Percentiles rank a stretch among this genome's conserved stretches.
Conservation (phyloP, 2,888 invertebrate species). For the Cloeon dipterum region DNA sequence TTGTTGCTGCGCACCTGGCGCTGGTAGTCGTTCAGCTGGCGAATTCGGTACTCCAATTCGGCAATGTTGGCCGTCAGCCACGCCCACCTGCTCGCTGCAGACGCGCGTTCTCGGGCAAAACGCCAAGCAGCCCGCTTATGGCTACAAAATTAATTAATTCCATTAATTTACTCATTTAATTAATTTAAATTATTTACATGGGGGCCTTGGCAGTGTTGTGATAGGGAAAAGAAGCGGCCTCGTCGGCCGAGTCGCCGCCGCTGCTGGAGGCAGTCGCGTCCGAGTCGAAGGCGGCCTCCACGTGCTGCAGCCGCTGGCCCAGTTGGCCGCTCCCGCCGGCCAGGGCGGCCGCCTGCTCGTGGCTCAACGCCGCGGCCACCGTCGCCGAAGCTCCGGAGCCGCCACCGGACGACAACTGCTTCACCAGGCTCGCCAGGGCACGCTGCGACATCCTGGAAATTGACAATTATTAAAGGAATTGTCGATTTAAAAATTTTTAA, state of each 20-base stretch:
- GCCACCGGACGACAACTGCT: neutral
- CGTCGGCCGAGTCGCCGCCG: constrained; percentile 85
- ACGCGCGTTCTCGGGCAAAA: constrained; percentile 54
- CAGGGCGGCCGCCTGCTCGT: neutral
- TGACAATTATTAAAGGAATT: too few relatives aligned
- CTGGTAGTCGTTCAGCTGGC: constrained; percentile 65
- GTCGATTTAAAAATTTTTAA: too few relatives aligned
- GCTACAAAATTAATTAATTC: too few relatives aligned
- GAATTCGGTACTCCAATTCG: constrained; percentile 74
- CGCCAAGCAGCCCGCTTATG: constrained; percentile 64
- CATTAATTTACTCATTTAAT: too few relatives aligned
- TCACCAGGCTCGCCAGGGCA: neutral
- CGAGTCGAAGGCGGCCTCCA: constrained; percentile 61
- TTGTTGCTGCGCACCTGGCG: constrained; percentile 23
- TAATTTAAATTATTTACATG: too few relatives aligned
- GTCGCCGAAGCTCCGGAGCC: neutral
- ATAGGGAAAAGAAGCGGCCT: constrained; percentile 18
- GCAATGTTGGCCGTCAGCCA: constrained; percentile 86
- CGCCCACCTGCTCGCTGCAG: constrained; percentile 67
- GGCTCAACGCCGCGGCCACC: neutral
- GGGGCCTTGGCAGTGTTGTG: neutral
- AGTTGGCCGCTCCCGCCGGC: constrained; percentile 32
- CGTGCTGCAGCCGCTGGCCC: constrained; percentile 42
- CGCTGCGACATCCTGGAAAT: neutral
- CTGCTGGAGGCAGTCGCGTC: constrained; percentile 88